Evolutionary conservation across 2,113 vertebrate species (phyloP), one percentile per base, ranked within the genome.

Genomic region (Hippoglossus stenolepis): DNA sequence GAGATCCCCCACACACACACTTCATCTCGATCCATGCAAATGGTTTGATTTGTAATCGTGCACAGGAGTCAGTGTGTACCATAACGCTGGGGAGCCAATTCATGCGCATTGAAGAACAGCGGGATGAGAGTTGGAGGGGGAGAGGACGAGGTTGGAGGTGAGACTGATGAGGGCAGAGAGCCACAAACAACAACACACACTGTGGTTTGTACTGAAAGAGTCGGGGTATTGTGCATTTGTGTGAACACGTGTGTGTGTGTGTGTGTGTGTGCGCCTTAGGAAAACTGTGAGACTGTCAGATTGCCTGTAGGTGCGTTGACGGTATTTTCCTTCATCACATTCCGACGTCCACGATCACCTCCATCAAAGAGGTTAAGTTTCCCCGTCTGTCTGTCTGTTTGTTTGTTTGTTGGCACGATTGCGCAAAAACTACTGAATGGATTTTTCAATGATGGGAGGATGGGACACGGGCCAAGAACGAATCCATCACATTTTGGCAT

Each of bases 41-140:
- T 45, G 47, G 63, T 73, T 90, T 87, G 75, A 83, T 76, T 84
- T 86, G 81, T 74, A 87, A 83, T 71, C 53, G 79, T 83, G 76
- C 69, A 69, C 15, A 11, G 64, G 74, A 68, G 76, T 65, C 17
- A 51, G 51, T 58, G 72, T 62, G 75, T 43, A 54, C 60, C 53
- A 5, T 45, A 26, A 70, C 17, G 15, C 69, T 49, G 18, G 17
- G 24, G 38, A 58, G 73, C 49, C 82, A 75, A 81, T 72, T 79
- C 72, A 65, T 59, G 70, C 43, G 17, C 62, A 71, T 58, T 63
- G 26, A 45, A 45, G 60, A 60, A 71, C 11, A 3, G 31, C 65
- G 13, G 9, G 60, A 75, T 70, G 71, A 59, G 66, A 63, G 70
- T 66, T 72, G 5, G 45, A 61, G 80, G 31, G 80, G 23, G 67